Base-by-base conservation (phyloP, 2,113 vertebrate genomes). In the Hiodon tergisus region DNA sequence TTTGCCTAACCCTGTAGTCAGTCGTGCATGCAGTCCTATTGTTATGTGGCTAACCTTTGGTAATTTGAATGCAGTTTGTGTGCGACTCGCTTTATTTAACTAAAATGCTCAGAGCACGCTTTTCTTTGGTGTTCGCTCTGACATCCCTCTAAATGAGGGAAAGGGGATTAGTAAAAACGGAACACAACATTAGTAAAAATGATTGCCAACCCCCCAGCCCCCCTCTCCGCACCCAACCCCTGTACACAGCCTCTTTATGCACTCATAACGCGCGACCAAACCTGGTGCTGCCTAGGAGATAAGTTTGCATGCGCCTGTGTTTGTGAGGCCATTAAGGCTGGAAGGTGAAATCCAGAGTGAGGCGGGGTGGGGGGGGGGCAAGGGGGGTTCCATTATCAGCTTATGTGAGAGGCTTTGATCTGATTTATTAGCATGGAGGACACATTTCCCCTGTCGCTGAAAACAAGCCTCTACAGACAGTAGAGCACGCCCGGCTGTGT, bases 21-120 rank as follows among this genome's bases (percentile, higher is more conserved):
- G 68, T 67, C 59, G 67, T 73, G 80, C 77, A 77, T 53, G 63
- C 67, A 47, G 67, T 52, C 82, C 71, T 76, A 57, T 81, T 82
- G 80, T 81, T 77, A 54, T 67, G 51, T n/a, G 16, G 9, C 72
- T 75, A 76, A 79, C 80, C 80, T 72, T 65, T 55, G 67, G 67
- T 67, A 66, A 73, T 77, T 75, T 81, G 68, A 75, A 77, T 77
- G 67, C 46, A 55, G 53, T 14, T 31, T 53, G 73, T 67, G 73
- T 50, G 48, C 66, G 60, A 50, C 53, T 70, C 50, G 14, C 76
- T 77, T 76, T 57, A 76, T 67, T 48, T 51, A 65, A 72, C 66
- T 48, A 69, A 67, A 73, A 61, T 60, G 66, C 57, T 72, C 70
- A 2, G 55, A 58, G 69, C 69, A 54, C 48, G 57, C 70, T n/a